These are phyloP conservation scores for Orthosia gracilis DNA, from an alignment of 2,888 invertebrate species.

Conservation along the genomic window DNA sequence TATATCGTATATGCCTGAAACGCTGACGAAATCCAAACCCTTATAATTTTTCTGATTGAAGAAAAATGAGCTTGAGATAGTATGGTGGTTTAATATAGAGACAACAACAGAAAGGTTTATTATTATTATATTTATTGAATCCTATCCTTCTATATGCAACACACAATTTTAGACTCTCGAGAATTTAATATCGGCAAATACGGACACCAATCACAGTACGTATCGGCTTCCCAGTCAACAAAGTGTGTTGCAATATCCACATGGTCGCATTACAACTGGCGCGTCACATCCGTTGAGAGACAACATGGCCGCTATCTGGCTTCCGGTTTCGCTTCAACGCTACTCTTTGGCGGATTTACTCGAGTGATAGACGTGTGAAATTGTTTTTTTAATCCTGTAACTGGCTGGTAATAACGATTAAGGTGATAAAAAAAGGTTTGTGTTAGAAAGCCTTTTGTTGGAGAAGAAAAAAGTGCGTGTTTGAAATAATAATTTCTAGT, in stretches of 20 bases:
- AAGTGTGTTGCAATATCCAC: conserved; percentile 57
- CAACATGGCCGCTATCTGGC: conserved; percentile 63
- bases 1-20: too few relatives aligned
- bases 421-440: neutral
- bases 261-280: conserved; percentile 51
- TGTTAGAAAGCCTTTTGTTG: neutral
- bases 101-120: too few relatives aligned
- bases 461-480: neutral
- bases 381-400: conserved; percentile 40
- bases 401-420: conserved; percentile 1
- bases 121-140: neutral
- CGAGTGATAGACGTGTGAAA: conserved; percentile 42
- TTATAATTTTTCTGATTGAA: too few relatives aligned
- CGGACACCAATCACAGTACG: conserved; percentile 1
- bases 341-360: conserved; percentile 48
- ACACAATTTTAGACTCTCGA: neutral
- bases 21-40: too few relatives aligned
- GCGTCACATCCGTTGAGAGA: conserved; percentile 62
- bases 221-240: conserved; percentile 40
- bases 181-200: conserved; percentile 15
- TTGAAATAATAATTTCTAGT: neutral
- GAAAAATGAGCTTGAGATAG: too few relatives aligned
- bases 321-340: conserved; percentile 57
- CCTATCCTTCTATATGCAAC: neutral
- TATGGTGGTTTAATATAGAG: too few relatives aligned